These are phyloP conservation scores for Phthorimaea operculella DNA, from an alignment of 1,140 invertebrate genomes.

Conservation along the genomic window DNA sequence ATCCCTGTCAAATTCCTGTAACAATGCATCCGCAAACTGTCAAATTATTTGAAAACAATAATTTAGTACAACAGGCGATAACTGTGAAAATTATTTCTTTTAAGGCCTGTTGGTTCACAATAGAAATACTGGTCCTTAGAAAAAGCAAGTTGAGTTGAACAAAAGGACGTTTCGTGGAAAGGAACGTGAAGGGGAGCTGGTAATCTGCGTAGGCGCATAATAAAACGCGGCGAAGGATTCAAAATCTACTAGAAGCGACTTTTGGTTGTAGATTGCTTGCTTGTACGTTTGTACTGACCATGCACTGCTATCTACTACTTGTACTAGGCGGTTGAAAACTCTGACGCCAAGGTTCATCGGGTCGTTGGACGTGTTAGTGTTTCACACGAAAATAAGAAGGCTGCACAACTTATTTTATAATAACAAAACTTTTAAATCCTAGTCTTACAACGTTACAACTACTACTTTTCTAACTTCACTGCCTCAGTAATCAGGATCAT, in stretches of 20 bases:
- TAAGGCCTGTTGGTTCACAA: not conserved
- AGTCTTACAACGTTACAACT: too few relatives aligned
- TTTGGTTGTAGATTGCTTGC: not conserved
- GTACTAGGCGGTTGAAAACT: too few relatives aligned
- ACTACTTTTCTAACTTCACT: too few relatives aligned
- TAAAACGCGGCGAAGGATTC: not conserved
- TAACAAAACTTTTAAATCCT: too few relatives aligned
- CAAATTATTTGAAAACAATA: not conserved
- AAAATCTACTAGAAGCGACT: not conserved
- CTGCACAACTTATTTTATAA: too few relatives aligned
- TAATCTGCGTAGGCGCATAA: not conserved
- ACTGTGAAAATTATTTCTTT: not conserved
- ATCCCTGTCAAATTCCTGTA: not conserved
- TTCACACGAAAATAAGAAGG: too few relatives aligned
- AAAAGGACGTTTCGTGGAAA: conserved; percentile 1
- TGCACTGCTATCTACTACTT: too few relatives aligned
- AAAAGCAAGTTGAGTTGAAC: not conserved
- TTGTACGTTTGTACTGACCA: too few relatives aligned
- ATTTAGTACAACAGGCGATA: not conserved
- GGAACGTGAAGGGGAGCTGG: not conserved
- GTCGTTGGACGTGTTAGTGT: too few relatives aligned
- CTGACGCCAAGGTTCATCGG: too few relatives aligned
- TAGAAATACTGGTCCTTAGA: not conserved
- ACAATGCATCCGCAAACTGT: not conserved
- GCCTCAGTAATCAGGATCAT: too few relatives aligned